A percentile compares a stretch with the other conserved stretches of the same genome.
These are phyloP conservation scores for Blera fallax DNA, from an alignment of 2,888 invertebrate species.

Conservation along the genomic window DNA sequence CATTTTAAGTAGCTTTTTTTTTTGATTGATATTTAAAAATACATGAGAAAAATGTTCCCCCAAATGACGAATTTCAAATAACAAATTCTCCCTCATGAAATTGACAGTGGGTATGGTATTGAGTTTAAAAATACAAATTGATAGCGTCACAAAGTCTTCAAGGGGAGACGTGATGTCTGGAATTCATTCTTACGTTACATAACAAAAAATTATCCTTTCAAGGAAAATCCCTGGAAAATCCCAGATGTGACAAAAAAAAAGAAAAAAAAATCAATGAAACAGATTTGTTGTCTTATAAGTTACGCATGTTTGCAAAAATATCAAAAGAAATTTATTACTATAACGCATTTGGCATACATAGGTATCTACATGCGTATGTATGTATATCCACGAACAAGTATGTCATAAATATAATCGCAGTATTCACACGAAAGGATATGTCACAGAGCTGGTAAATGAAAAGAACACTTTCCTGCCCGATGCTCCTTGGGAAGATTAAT, in stretches of 20 bases:
- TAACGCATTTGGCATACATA: neutral
- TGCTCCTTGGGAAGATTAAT: slow-evolving; percentile 17
- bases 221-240: neutral
- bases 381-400: neutral
- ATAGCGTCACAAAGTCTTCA: neutral
- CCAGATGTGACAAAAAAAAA: slow-evolving; percentile 1
- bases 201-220: neutral
- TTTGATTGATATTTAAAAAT: neutral
- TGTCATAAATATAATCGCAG: slow-evolving; percentile 23
- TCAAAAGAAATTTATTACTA: slow-evolving; percentile 23
- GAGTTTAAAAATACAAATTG: neutral
- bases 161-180: neutral
- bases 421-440: slow-evolving; percentile 23
- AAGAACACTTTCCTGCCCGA: slow-evolving; percentile 15
- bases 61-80: neutral
- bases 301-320: slow-evolving; percentile 12
- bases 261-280: slow-evolving; percentile 26
- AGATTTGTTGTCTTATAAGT: slow-evolving; percentile 7
- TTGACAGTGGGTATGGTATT: neutral
- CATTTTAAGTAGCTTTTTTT: neutral
- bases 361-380: neutral
- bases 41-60: neutral
- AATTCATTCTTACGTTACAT: neutral
- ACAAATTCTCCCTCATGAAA: neutral
- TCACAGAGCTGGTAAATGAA: slow-evolving; percentile 43